phyloP scores from a whole-genome alignment of 2,888 invertebrate genomes.

The Dexiosoma caninum region DNA sequence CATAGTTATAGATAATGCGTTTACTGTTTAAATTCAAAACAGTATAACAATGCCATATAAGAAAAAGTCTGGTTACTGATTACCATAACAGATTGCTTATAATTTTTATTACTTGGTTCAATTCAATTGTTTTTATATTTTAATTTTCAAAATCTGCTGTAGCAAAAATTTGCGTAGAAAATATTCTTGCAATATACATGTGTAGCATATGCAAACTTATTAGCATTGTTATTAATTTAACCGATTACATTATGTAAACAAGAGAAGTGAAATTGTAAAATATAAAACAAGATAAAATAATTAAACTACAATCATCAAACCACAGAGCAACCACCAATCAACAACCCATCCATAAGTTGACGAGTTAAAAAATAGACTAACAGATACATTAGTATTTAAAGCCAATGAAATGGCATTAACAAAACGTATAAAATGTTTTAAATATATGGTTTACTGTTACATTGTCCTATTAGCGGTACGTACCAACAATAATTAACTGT shows the following conservation, averaged over 20 bases:
- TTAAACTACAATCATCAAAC: constrained; percentile 22
- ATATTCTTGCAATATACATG: not conserved
- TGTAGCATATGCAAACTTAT: constrained; percentile 1
- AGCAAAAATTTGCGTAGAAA: constrained; percentile 19
- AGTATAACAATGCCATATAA: constrained; percentile 63
- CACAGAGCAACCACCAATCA: constrained; percentile 33
- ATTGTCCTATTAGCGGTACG: constrained; percentile 77
- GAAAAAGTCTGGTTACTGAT: constrained; percentile 62
- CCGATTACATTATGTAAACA: constrained; percentile 49
- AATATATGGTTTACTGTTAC: constrained; percentile 78
- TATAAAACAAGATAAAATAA: constrained; percentile 32
- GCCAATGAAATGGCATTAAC: constrained; percentile 73
- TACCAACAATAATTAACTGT: constrained; percentile 52
- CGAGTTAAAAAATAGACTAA: constrained; percentile 1
- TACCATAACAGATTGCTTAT: constrained; percentile 59
- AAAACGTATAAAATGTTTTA: constrained; percentile 78
- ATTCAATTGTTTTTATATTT: constrained; percentile 63
- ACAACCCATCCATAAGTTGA: constrained; percentile 20
- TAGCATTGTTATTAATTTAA: constrained; percentile 19
- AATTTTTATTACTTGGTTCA: constrained; percentile 63
- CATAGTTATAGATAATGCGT: constrained; percentile 73
- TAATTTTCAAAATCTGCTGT: constrained; percentile 54
- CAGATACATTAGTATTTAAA: constrained; percentile 15
- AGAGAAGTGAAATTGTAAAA: constrained; percentile 32
- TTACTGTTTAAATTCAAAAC: constrained; percentile 68